These are phyloP conservation scores for Isichthys henryi DNA, from an alignment of 2,113 vertebrate genomes.

Conservation along the genomic window DNA sequence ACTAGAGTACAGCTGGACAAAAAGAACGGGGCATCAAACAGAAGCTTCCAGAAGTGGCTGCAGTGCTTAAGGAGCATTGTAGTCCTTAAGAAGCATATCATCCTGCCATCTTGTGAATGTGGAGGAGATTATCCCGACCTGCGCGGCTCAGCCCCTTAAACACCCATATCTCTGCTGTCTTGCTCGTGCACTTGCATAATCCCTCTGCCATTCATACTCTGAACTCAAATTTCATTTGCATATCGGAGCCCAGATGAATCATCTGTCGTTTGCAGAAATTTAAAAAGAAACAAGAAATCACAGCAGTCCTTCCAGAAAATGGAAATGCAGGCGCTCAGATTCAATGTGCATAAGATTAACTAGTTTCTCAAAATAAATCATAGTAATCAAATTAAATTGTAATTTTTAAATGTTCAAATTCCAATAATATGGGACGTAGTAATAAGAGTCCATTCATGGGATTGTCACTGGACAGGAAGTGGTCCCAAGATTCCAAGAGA, in stretches of 20 bases:
- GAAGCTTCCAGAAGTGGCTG: not conserved
- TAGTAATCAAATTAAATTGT: not conserved
- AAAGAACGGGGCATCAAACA: not conserved
- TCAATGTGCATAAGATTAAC: not conserved
- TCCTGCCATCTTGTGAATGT: conserved; percentile 16
- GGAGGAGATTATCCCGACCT: conserved; percentile 36
- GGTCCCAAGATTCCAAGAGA: not conserved
- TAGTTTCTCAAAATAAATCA: not conserved
- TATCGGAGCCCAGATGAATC: conserved; percentile 37
- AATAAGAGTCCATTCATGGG: not conserved
- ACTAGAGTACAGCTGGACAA: not conserved
- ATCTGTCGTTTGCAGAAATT: conserved; percentile 44
- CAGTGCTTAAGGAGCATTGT: not conserved
- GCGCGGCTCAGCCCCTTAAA: not conserved
- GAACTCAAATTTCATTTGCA: conserved; percentile 53
- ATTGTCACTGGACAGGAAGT: not conserved
- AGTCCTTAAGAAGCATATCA: conserved; percentile 18
- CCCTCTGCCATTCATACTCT: conserved; percentile 54
- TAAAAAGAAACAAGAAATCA: not conserved
- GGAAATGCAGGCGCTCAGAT: not conserved
- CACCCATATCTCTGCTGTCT: conserved; percentile 25
- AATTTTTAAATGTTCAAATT: not conserved
- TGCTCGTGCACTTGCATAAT: conserved; percentile 57
- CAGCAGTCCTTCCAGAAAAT: not conserved
- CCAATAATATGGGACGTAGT: not conserved